A percentile compares a stretch with the other conserved stretches of the same genome.
Conservation (phyloP, 37 sponge, comb jelly and placozoan species). For the Aphrocallistes beatrix region DNA sequence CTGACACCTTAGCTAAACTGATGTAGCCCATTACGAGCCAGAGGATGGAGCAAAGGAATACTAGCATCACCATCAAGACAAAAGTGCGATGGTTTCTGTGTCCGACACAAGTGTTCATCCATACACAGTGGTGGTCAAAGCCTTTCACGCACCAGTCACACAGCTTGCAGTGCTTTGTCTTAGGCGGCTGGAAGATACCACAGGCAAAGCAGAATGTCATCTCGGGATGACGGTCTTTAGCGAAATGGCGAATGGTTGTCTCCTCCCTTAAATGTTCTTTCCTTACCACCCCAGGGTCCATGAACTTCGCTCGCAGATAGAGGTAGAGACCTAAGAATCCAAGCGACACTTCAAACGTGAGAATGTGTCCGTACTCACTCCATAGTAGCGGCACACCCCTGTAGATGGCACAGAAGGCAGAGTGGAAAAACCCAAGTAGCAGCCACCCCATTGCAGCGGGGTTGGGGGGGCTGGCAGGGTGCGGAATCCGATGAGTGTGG, state of each 20-base stretch:
- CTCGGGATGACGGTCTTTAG: not conserved
- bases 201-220: not conserved
- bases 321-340: not conserved
- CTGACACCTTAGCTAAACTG: not conserved
- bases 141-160: constrained; percentile 52
- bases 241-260: not conserved
- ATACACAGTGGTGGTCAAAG: constrained; percentile 81
- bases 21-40: constrained; percentile 23
- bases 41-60: constrained; percentile 42
- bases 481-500: not conserved
- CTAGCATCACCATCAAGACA: constrained; percentile 38
- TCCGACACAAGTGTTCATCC: constrained; percentile 62
- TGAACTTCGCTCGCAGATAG: not conserved
- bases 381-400: constrained; percentile 3
- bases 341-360: not conserved
- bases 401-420: not conserved
- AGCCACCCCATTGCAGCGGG: constrained; percentile 21
- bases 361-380: not conserved
- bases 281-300: constrained; percentile 10
- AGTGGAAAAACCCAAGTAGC: not conserved
- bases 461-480: not conserved
- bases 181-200: not conserved
- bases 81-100: constrained; percentile 54
- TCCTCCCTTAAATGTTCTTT: not conserved
- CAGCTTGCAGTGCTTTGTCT: constrained; percentile 66